Conservation (phyloP, 2,113 vertebrate species). For the Istiophorus platypterus region DNA sequence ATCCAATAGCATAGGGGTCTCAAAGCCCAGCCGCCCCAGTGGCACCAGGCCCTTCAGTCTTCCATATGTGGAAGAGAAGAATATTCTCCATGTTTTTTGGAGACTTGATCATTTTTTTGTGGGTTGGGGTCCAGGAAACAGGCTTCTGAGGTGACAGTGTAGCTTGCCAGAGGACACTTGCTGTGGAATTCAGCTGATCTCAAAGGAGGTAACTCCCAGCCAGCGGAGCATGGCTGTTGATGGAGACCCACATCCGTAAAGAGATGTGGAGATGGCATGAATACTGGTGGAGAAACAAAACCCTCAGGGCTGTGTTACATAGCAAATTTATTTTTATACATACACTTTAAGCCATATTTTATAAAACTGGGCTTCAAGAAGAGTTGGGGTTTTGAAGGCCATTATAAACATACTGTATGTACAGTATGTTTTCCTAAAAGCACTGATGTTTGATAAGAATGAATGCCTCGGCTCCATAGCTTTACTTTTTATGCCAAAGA, state of each 20-base stretch:
- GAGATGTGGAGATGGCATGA: slow-evolving; percentile 88
- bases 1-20: slow-evolving; percentile 84
- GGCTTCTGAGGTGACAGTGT: slow-evolving; percentile 85
- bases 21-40: slow-evolving; percentile 80
- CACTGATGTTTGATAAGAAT: slow-evolving; percentile 93
- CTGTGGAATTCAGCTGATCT: slow-evolving; percentile 81
- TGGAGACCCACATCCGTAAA: slow-evolving; percentile 83
- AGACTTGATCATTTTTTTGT: slow-evolving; percentile 90
- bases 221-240: slow-evolving; percentile 79
- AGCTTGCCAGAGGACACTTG: slow-evolving; percentile 84
- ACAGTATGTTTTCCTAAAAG: slow-evolving; percentile 93
- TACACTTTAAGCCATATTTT: slow-evolving; percentile 91
- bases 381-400: slow-evolving; percentile 86
- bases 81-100: slow-evolving; percentile 99
- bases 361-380: slow-evolving; percentile 87
- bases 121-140: slow-evolving; percentile 81
- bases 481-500: slow-evolving; percentile 71
- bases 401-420: slow-evolving; percentile 89
- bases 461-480: slow-evolving; percentile 73
- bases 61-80: slow-evolving; percentile 99
- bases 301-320: slow-evolving; percentile 95
- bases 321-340: slow-evolving; percentile 97
- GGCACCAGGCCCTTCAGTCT: slow-evolving; percentile 90
- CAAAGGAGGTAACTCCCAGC: slow-evolving; percentile 74
- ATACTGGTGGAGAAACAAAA: slow-evolving; percentile 86